Conservation (phyloP, 2,113 vertebrate species). For the Indicator maculatus region DNA sequence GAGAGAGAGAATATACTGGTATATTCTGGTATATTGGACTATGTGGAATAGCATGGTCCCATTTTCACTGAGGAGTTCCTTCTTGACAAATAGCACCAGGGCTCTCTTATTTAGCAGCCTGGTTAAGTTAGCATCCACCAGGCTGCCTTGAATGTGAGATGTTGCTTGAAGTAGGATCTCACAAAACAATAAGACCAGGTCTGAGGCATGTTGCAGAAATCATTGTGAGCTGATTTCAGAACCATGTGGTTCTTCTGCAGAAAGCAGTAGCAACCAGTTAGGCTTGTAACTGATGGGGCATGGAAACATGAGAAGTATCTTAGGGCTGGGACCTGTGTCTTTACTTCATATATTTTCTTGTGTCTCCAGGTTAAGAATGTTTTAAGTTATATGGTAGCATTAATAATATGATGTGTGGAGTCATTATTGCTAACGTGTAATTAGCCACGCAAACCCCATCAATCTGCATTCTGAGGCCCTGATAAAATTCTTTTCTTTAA, state of each 20-base stretch:
- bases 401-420: background rate
- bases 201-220: background rate
- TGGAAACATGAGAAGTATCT: background rate
- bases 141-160: background rate
- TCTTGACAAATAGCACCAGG: background rate
- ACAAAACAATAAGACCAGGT: background rate
- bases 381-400: background rate
- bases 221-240: background rate
- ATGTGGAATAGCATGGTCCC: background rate
- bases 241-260: background rate
- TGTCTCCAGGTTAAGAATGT: background rate
- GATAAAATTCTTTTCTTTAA: background rate
- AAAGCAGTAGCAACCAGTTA: background rate
- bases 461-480: background rate
- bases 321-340: rapidly evolving
- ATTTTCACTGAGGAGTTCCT: background rate
- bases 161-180: background rate
- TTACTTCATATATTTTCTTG: background rate
- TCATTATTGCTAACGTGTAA: background rate
- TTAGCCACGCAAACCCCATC: background rate
- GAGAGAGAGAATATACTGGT: too few relatives aligned
- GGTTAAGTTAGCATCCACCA: background rate
- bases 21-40: too few relatives aligned
- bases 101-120: background rate
- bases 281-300: rapidly evolving